Percentiles rank a stretch among this genome's conserved stretches.
Evolutionary conservation across 2,113 vertebrate species (phyloP).

Genomic region (Rhinopithecus roxellana): DNA sequence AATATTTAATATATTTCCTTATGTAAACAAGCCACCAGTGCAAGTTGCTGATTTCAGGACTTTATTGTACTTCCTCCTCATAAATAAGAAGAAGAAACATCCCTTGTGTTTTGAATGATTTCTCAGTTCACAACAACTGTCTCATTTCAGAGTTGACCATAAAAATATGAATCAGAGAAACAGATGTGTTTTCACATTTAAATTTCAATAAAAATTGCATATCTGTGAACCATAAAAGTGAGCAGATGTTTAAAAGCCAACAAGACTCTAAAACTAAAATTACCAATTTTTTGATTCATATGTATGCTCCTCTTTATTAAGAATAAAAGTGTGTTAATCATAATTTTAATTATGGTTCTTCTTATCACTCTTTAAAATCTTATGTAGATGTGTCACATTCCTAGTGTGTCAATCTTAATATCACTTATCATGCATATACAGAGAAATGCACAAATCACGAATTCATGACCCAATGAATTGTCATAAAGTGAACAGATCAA

Average conservation of each 20-base stretch:
- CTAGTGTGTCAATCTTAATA: background rate
- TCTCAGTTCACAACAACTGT: constrained; percentile 75
- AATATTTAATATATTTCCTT: background rate
- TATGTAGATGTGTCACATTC: background rate
- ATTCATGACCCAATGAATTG: background rate
- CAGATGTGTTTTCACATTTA: constrained; percentile 60
- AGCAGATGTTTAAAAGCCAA: constrained; percentile 65
- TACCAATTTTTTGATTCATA: background rate
- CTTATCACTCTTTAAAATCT: constrained; percentile 6
- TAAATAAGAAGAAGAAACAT: background rate
- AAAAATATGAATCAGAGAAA: constrained; percentile 59
- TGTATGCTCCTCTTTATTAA: constrained; percentile 18
- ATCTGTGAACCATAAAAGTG: constrained; percentile 44
- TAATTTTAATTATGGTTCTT: constrained; percentile 19
- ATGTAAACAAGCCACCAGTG: background rate
- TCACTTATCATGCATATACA: background rate
- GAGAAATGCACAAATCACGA: background rate
- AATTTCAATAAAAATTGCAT: constrained; percentile 62
- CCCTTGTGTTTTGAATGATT: constrained; percentile 61
- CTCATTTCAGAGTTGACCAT: constrained; percentile 63
- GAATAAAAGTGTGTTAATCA: background rate
- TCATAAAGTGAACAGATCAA: background rate
- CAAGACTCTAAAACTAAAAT: constrained; percentile 29
- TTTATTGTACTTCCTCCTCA: background rate
- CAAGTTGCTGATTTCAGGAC: background rate